These are phyloP conservation scores for Poeciliopsis presidionis DNA, from an alignment of 2,797 vertebrate species.

Conservation along the genomic window DNA sequence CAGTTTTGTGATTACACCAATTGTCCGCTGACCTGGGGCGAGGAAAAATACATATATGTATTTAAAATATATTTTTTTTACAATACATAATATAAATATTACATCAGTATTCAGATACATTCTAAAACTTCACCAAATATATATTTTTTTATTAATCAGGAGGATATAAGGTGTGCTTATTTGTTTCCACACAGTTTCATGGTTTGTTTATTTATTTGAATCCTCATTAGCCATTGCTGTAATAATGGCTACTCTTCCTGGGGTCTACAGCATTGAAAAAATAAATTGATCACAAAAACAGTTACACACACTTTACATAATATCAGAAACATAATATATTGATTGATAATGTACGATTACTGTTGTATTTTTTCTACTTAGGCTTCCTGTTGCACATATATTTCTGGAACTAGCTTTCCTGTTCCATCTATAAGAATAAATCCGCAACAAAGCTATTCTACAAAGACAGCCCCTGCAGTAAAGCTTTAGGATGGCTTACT, in stretches of 20 bases:
- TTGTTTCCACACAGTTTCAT: not conserved
- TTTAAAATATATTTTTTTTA: not conserved
- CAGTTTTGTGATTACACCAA: slow-evolving; percentile 93
- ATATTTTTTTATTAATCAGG: not conserved
- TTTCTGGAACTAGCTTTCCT: not conserved
- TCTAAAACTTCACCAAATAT: not conserved
- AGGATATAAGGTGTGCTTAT: not conserved
- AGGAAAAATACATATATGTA: not conserved
- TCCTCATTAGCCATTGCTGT: too few relatives aligned
- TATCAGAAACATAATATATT: too few relatives aligned
- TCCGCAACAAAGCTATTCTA: not conserved
- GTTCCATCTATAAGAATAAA: not conserved
- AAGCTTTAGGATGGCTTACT: not conserved
- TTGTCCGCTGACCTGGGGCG: slow-evolving; percentile 87
- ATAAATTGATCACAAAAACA: too few relatives aligned
- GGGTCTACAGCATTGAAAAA: too few relatives aligned
- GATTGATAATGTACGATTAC: too few relatives aligned
- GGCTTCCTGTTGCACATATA: not conserved
- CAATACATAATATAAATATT: not conserved
- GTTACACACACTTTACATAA: too few relatives aligned
- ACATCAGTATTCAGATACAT: not conserved
- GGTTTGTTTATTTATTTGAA: not conserved
- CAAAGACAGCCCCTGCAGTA: not conserved
- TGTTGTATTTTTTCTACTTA: not conserved
- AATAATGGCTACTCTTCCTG: too few relatives aligned